Evolutionary conservation across 2,888 invertebrate genomes (phyloP), one percentile per base, ranked within the genome.

Genomic region (Ditula angustiorana): DNA sequence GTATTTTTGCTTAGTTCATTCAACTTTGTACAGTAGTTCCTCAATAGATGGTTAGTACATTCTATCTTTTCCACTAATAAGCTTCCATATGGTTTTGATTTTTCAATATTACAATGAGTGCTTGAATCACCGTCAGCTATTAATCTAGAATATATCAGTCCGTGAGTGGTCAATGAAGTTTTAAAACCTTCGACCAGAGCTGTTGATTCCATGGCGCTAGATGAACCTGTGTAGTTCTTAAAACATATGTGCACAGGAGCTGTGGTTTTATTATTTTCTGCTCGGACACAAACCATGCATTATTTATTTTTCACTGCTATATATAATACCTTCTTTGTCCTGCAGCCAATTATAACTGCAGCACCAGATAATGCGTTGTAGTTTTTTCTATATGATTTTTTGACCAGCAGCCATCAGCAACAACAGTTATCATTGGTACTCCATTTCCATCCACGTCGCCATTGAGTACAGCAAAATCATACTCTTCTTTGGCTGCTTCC

Each of bases 401-500:
- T 16, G 41, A 41, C 55, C 69, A 68, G 52, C 66, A 66, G 13
- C 56, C 69, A 62, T 71, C 70, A 19, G 57, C 67, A n/a, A 63
- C 58, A 3, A 61, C 62, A 2, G 26, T 19, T 7, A 65, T 61
- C 52, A 67, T 65, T 16, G 65, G 61, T 50, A 57, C 55, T 50
- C 69, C 69, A 53, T 69, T 30, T 35, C n/a, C 7, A 50, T 69
- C 56, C 5, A 67, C 67, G 8, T 67, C 59, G 19, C 69, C 65
- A 26, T 65, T 62, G 21, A 23, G 59, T 35, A 69, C 52, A 33
- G 70, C 70, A 47, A 69, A 23, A 44, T 57, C 33, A 28, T 65
- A 67, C 41, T 70, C 70, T 59, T 70, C 62, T 50, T 69, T 61
- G 11, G 67, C 67, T 16, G 69, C 67, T 30, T 67, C 56, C 35